Evolutionary conservation across 2,888 invertebrate genomes (phyloP), one percentile per base, ranked within the genome.

Genomic region (Synergus laeviventris): DNA sequence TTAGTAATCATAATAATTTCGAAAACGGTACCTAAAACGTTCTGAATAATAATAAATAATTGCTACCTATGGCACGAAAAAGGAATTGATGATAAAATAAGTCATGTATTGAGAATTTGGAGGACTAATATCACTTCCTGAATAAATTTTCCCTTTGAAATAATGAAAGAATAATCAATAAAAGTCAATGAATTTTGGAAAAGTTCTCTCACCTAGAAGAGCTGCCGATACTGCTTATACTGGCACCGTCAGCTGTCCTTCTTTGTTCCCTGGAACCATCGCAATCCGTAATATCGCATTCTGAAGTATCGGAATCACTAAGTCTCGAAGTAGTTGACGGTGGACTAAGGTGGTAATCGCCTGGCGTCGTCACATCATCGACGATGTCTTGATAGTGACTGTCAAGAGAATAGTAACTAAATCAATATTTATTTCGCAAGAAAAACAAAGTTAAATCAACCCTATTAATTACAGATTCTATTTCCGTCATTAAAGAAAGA

Each of bases 281-380:
- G 78, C 89, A 90, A 81, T 91, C 91, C 76, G 89, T 89, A 89
- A 89, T 92, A 87, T 91, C 92, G 90, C 92, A 93, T 89, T 93
- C 94, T 82, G 97, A 97, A 82, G 98, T 96, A 92, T 98, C 98
- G 79, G 98, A 98, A 92, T 97, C 97, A 84, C 97, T 97, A 83
- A 97, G 93, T 86, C 98, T 94, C 87, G 97, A 96, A 80, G 93
- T 93, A 76, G 96, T 97, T 87, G 95, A 96, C 81, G 96, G 98
- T 78, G 98, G 98, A 81, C 97, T 97, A 86, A 97, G 93, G 91
- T 97, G 97, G 84, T 89, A 89, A 92, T 97, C 97, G 86, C 95
- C 94, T 79, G 95, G 94, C 84, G 95, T 94, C 87, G 95, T 92
- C 85, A 94, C 94, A 83, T 93, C 93, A 83, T 92, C 90, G 79